phyloP scores from a whole-genome alignment of 2,113 vertebrate species.

The Actenoides hombroni region DNA sequence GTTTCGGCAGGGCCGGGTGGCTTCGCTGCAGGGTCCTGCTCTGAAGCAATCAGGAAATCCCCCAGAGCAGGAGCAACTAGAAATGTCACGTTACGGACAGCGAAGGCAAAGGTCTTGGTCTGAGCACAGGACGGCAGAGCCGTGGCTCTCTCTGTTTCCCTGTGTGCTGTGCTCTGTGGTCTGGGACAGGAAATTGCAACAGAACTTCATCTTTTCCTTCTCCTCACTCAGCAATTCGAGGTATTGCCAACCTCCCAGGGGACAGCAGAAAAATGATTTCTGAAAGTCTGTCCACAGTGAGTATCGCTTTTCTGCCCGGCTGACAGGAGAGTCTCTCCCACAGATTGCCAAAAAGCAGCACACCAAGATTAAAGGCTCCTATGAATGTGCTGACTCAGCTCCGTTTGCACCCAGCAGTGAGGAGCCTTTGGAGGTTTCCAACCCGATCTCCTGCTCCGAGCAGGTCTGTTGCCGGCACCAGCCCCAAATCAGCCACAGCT shows the following conservation, averaged over 20 bases:
- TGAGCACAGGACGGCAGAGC: not conserved
- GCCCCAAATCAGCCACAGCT: not conserved
- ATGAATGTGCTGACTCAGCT: not conserved
- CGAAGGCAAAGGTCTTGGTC: rapidly evolving
- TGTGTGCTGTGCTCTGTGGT: rapidly evolving
- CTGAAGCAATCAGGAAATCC: not conserved
- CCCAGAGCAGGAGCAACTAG: rapidly evolving
- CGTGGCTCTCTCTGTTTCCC: not conserved
- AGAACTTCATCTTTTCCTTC: not conserved
- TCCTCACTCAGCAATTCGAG: not conserved
- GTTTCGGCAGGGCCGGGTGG: not conserved
- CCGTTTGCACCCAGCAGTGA: rapidly evolving
- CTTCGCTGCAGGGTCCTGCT: not conserved
- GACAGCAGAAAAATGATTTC: not conserved
- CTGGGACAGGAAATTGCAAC: conserved; percentile 50
- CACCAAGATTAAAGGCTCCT: not conserved
- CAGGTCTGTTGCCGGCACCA: not conserved
- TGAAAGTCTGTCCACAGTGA: not conserved
- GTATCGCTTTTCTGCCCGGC: not conserved
- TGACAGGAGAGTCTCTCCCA: rapidly evolving
- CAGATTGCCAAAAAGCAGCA: not conserved
- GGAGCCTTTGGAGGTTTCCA: not conserved
- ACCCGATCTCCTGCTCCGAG: not conserved
- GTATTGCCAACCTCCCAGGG: not conserved
- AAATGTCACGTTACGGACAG: rapidly evolving